These are phyloP conservation scores for Pterocles orientalis DNA, from an alignment of 2,113 vertebrate genomes.

Conservation along the genomic window DNA sequence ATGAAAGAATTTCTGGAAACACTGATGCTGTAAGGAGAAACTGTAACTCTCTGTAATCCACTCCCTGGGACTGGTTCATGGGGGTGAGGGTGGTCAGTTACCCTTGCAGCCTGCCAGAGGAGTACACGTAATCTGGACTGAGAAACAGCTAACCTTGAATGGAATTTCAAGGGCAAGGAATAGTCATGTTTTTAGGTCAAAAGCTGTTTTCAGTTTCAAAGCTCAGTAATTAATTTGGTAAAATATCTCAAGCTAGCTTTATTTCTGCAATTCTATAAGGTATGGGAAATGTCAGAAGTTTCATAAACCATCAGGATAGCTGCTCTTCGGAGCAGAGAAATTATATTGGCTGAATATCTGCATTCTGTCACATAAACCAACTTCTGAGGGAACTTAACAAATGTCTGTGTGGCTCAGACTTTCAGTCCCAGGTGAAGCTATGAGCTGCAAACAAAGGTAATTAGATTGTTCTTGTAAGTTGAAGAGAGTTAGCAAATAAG, in stretches of 20 bases:
- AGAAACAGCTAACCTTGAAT: neutral
- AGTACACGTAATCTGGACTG: neutral
- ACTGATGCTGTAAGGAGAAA: neutral
- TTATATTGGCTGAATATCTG: neutral
- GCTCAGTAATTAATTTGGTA: neutral
- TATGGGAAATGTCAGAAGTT: neutral
- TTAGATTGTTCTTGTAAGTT: neutral
- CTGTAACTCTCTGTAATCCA: accelerated
- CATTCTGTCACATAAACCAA: neutral
- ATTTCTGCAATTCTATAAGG: neutral
- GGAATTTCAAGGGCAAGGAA: neutral
- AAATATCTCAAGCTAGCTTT: neutral
- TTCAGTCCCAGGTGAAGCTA: neutral
- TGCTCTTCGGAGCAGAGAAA: neutral
- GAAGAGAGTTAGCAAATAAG: neutral
- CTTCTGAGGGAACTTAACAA: neutral
- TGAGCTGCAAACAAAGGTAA: neutral
- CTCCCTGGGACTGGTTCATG: too few relatives aligned
- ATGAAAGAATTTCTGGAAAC: neutral
- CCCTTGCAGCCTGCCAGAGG: neutral
- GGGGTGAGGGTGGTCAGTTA: neutral
- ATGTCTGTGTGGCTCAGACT: neutral
- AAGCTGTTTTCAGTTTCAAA: neutral
- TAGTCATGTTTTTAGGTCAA: neutral
- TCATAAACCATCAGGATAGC: neutral